Percentiles rank a stretch among this genome's conserved stretches.
Conservation (phyloP, 1,140 invertebrate species). For the Drosophila mauritiana region DNA sequence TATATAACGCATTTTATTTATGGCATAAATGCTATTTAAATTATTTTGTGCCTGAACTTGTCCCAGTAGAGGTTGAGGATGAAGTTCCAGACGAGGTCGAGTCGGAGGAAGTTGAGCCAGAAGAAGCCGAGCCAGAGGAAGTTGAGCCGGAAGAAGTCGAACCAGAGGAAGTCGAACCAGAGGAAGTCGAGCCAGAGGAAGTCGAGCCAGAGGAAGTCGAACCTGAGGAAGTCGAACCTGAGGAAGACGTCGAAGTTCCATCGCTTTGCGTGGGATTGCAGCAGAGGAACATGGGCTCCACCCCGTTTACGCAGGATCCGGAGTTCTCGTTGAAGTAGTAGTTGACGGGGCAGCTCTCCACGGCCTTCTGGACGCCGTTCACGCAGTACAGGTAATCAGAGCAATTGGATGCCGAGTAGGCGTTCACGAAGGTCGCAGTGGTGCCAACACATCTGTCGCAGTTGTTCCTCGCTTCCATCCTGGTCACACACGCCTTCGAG, state of each 20-base stretch:
- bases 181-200: background rate
- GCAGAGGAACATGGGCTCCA: slow-evolving; percentile 34
- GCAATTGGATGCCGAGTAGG: slow-evolving; percentile 44
- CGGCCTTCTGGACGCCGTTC: slow-evolving; percentile 34
- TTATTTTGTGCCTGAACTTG: no score
- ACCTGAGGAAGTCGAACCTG: background rate
- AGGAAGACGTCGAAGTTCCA: background rate
- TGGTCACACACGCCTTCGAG: slow-evolving; percentile 34
- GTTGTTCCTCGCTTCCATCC: slow-evolving; percentile 41
- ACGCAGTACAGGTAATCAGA: slow-evolving; percentile 46
- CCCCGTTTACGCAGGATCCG: slow-evolving; percentile 1
- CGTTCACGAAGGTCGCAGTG: slow-evolving; percentile 51
- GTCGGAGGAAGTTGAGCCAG: no score
- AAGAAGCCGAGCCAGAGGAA: background rate
- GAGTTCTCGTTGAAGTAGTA: slow-evolving; percentile 48
- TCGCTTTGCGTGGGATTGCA: slow-evolving; percentile 26
- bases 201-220: background rate
- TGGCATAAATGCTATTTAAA: no score
- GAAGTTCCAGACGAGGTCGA: no score
- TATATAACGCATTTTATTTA: no score
- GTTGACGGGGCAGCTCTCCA: slow-evolving; percentile 23
- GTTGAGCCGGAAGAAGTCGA: background rate
- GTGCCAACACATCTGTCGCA: slow-evolving; percentile 60
- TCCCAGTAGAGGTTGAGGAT: no score
- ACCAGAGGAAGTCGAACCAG: background rate